Base-by-base conservation (phyloP, 2,797 vertebrate genomes). In the Chlorospingus semifuscus region DNA sequence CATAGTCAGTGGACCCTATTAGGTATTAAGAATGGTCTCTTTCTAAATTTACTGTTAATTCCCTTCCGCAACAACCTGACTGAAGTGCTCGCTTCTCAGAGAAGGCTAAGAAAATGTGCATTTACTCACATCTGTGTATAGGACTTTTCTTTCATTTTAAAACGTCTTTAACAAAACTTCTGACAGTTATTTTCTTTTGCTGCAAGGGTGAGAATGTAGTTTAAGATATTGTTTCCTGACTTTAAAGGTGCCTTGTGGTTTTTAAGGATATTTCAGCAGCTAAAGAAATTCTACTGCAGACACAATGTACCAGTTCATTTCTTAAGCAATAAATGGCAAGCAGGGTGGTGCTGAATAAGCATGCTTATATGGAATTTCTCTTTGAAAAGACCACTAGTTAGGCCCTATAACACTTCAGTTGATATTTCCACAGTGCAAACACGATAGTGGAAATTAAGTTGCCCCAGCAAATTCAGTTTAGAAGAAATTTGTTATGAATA, bases 401-500 rank as follows among this genome's bases (percentile, higher is more conserved):
- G 97, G 96, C 95, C 96, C 96, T 97, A 60, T 97, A 98, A 97
- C 97, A 97, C 97, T 97, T 97, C 96, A 95, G 95, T 93, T 98
- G 98, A 97, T 98, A 98, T 98, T 98, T 98, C 97, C 97, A 98
- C 97, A 98, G 97, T 97, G 95, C 97, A 98, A 97, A 98, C 97
- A 98, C 96, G 94, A 96, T 97, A 97, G 98, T 97, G 97, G 80
- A 98, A 98, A 98, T 98, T 98, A 98, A 98, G 98, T 98, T 98
- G 96, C 96, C 97, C 97, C 94, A 75, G 97, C 90, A 98, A 98
- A 98, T 98, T 98, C 97, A 96, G 97, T 98, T 98, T 98, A 96
- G 95, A 90, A 97, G 97, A 98, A 98, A 98, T 98, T 98, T 98
- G 97, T 98, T 98, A 98, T 98, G 98, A 98, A 98, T 98, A 98